Conservation (phyloP, 2,797 vertebrate species). For the Gobio occitaniae region DNA sequence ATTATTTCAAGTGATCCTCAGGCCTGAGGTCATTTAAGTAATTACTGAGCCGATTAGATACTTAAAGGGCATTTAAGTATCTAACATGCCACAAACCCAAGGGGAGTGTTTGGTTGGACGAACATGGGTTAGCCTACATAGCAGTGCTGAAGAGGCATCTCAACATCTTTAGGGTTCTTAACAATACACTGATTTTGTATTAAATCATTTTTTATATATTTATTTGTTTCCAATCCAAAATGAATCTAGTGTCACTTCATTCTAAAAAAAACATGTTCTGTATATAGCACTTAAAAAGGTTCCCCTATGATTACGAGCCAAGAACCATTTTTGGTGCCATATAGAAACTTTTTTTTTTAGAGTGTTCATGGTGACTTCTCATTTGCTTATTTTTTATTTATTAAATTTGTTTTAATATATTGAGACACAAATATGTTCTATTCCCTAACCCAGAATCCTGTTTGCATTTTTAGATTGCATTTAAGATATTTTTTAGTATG, state of each 20-base stretch:
- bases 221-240: not conserved
- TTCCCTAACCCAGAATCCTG: not conserved
- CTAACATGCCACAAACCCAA: constrained; percentile 51
- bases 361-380: not conserved
- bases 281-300: too few relatives aligned
- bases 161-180: constrained; percentile 40
- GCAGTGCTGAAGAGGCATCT: constrained; percentile 28
- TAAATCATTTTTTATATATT: not conserved
- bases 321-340: too few relatives aligned
- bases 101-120: constrained; percentile 59
- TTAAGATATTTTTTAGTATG: not conserved
- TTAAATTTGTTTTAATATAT: not conserved
- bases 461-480: not conserved
- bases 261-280: not conserved
- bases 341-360: not conserved
- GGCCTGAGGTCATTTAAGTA: constrained; percentile 68
- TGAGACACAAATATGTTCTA: not conserved
- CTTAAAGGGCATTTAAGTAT: constrained; percentile 68
- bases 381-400: not conserved
- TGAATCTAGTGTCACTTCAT: not conserved
- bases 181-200: not conserved
- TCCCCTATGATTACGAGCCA: too few relatives aligned
- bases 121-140: constrained; percentile 58
- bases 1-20: constrained; percentile 66
- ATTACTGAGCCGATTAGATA: constrained; percentile 69